Evolutionary conservation across 2,113 vertebrate species (phyloP).

Genomic region (Maccullochella peelii): DNA sequence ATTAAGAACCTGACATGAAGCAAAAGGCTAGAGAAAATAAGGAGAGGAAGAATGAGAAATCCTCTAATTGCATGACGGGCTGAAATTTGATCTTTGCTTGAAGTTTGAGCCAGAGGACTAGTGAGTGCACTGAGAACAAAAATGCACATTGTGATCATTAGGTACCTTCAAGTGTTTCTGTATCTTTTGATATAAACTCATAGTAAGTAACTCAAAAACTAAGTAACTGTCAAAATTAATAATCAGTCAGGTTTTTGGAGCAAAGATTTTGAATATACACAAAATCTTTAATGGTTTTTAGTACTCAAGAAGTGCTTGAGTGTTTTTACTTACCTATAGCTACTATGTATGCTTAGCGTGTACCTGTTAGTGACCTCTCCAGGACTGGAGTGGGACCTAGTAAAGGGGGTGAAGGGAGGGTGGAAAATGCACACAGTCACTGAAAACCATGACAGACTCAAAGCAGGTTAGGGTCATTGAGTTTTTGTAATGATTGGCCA

Average conservation of each 20-base stretch:
- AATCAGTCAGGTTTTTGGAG: neutral
- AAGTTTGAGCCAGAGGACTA: constrained; percentile 35
- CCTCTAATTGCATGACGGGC: constrained; percentile 7
- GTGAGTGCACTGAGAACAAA: constrained; percentile 8
- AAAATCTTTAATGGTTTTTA: constrained; percentile 8
- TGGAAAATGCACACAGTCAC: constrained; percentile 61
- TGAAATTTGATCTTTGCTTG: constrained; percentile 47
- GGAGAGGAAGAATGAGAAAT: neutral
- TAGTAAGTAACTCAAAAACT: neutral
- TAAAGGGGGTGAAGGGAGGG: constrained; percentile 49
- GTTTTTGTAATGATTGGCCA: constrained; percentile 48
- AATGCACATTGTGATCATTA: constrained; percentile 18
- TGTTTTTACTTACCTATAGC: neutral
- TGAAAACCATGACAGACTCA: constrained; percentile 52
- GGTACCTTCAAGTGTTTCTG: constrained; percentile 8
- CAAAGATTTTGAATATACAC: constrained; percentile 26
- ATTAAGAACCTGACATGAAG: constrained; percentile 2
- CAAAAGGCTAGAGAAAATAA: neutral
- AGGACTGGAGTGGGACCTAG: constrained; percentile 39
- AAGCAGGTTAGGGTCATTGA: constrained; percentile 62
- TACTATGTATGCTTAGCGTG: neutral
- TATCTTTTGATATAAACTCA: constrained; percentile 28
- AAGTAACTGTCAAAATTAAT: neutral
- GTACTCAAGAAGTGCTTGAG: neutral
- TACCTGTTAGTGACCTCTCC: constrained; percentile 2